Percentiles rank a stretch among this genome's conserved stretches.
These are phyloP conservation scores for Cenopis cana DNA, from an alignment of 2,888 invertebrate species.

Conservation along the genomic window DNA sequence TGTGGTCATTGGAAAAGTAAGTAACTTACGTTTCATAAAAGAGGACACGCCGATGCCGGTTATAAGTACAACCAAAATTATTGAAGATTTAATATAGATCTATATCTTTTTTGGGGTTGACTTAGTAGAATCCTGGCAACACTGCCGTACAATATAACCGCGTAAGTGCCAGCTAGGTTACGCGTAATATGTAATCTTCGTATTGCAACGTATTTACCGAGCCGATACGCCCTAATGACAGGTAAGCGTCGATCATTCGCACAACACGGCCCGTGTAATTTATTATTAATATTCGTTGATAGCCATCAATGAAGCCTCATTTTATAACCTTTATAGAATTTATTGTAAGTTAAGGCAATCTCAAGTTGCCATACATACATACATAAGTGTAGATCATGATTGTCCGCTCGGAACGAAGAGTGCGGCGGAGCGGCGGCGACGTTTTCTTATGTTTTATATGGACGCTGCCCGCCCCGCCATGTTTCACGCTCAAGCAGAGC, in stretches of 20 bases:
- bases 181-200: conserved; percentile 37
- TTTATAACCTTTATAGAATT: conserved; percentile 9
- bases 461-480: too few species aligned
- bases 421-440: too few species aligned
- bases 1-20: too few species aligned
- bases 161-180: conserved; percentile 34
- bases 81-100: neutral
- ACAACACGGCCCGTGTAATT: conserved; percentile 33
- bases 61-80: too few species aligned
- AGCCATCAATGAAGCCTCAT: conserved; percentile 10
- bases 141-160: conserved; percentile 47
- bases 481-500: too few species aligned
- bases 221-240: conserved; percentile 38
- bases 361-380: neutral
- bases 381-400: neutral
- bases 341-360: conserved; percentile 1
- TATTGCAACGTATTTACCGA: conserved; percentile 37
- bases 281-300: conserved; percentile 33
- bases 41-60: too few species aligned
- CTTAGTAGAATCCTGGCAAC: conserved; percentile 54
- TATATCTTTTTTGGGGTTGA: neutral
- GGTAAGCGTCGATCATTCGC: conserved; percentile 37
- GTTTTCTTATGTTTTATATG: too few species aligned
- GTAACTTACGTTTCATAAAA: too few species aligned
- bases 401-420: too few species aligned